Evolutionary conservation across 2,888 invertebrate genomes (phyloP).

Genomic region (Beris chalybata): DNA sequence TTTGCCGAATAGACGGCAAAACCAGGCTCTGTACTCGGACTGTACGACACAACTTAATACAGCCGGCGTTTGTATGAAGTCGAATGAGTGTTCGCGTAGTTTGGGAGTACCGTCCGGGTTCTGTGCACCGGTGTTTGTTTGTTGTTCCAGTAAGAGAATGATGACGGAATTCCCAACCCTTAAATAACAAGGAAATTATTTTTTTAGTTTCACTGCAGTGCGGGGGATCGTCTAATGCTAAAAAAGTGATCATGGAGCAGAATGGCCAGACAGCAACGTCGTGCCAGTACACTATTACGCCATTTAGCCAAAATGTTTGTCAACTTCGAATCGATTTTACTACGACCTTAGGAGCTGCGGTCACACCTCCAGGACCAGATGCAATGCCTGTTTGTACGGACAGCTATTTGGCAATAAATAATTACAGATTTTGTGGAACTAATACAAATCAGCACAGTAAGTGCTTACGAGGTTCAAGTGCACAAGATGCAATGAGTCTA

Average conservation of each 20-base stretch:
- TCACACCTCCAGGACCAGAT: constrained; percentile 33
- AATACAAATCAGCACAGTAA: constrained; percentile 66
- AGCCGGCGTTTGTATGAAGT: constrained; percentile 51
- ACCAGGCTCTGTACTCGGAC: constrained; percentile 12
- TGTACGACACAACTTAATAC: constrained; percentile 48
- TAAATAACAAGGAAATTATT: neutral
- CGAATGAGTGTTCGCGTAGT: constrained; percentile 50
- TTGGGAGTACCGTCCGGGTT: constrained; percentile 51
- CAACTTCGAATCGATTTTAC: constrained; percentile 52
- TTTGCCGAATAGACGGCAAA: neutral
- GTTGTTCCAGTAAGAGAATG: constrained; percentile 52
- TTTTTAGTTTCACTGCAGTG: constrained; percentile 17
- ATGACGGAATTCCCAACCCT: no score
- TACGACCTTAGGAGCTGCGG: constrained; percentile 42
- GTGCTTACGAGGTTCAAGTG: constrained; percentile 38
- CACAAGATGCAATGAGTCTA: neutral
- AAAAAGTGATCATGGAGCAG: neutral
- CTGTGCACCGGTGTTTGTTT: constrained; percentile 52
- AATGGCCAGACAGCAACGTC: neutral
- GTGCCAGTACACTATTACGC: constrained; percentile 41
- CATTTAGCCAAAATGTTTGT: constrained; percentile 49
- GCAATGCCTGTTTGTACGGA: constrained; percentile 41
- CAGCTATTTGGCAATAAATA: constrained; percentile 48
- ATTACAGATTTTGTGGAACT: constrained; percentile 60
- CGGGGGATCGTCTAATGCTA: constrained; percentile 12